phyloP scores from a whole-genome alignment of 2,888 invertebrate species.

The Teinopalpus imperialis region DNA sequence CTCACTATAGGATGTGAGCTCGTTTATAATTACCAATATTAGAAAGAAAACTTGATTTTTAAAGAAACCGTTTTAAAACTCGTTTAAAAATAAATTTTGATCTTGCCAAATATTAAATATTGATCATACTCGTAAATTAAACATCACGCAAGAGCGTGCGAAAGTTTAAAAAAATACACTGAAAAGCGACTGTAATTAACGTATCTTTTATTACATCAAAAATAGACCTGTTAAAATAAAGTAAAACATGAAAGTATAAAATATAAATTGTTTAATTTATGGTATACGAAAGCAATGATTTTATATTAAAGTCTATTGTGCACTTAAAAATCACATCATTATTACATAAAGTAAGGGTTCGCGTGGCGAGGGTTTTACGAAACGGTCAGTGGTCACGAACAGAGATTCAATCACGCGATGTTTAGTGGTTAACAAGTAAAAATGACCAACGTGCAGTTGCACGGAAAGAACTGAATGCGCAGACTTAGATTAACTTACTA shows the following conservation, averaged over 20 bases:
- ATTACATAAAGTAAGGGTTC: slow-evolving; percentile 19
- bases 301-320: slow-evolving; percentile 14
- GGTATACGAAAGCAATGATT: slow-evolving; percentile 6
- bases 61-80: too few species aligned
- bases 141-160: too few species aligned
- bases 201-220: background rate
- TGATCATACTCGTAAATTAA: too few species aligned
- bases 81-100: too few species aligned
- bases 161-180: too few species aligned
- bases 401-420: slow-evolving; percentile 17
- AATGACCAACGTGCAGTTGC: slow-evolving; percentile 21
- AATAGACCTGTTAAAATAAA: background rate
- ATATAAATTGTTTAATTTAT: slow-evolving; percentile 14
- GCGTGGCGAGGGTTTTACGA: slow-evolving; percentile 9
- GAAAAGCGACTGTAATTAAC: slow-evolving; percentile 1
- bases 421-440: slow-evolving; percentile 21
- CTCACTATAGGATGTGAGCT: too few species aligned
- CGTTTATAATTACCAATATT: too few species aligned
- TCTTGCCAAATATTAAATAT: too few species aligned
- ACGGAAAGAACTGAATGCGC: slow-evolving; percentile 8
- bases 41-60: too few species aligned
- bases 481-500: slow-evolving; percentile 7
- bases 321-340: slow-evolving; percentile 25
- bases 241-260: background rate
- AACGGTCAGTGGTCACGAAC: slow-evolving; percentile 22